Conservation (phyloP, 2,113 vertebrate genomes). For the Actinemys pallida region DNA sequence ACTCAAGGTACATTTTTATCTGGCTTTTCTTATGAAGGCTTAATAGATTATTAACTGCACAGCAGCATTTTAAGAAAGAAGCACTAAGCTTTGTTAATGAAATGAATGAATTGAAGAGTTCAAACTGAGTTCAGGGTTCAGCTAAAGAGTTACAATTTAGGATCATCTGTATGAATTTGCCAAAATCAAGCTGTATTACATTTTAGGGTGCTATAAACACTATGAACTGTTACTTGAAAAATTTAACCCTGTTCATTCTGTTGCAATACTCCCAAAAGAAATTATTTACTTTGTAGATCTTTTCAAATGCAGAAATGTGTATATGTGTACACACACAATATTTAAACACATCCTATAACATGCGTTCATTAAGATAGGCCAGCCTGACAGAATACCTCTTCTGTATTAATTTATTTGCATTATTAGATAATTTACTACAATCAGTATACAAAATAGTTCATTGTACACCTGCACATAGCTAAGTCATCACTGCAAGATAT, state of each 20-base stretch:
- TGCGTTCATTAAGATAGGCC: neutral
- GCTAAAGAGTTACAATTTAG: constrained; percentile 16
- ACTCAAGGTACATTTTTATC: constrained; percentile 42
- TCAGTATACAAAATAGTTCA: neutral
- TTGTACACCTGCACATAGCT: neutral
- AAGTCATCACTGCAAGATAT: neutral
- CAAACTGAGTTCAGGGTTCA: constrained; percentile 32
- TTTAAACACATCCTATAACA: neutral
- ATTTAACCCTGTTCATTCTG: neutral
- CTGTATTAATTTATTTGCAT: neutral
- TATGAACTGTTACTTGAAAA: neutral
- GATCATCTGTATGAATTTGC: constrained; percentile 18
- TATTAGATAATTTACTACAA: neutral
- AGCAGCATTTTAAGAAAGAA: constrained; percentile 45
- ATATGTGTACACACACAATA: neutral
- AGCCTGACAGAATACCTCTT: neutral
- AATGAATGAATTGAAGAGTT: constrained; percentile 52
- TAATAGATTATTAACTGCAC: constrained; percentile 29
- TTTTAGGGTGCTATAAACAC: neutral
- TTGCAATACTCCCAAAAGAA: neutral
- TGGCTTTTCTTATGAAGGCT: constrained; percentile 35
- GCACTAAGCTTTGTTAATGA: constrained; percentile 29
- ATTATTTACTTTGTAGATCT: neutral
- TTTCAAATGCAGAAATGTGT: neutral
- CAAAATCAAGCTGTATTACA: neutral